Conservation (phyloP, 2,888 invertebrate species). For the Timandra comae region DNA sequence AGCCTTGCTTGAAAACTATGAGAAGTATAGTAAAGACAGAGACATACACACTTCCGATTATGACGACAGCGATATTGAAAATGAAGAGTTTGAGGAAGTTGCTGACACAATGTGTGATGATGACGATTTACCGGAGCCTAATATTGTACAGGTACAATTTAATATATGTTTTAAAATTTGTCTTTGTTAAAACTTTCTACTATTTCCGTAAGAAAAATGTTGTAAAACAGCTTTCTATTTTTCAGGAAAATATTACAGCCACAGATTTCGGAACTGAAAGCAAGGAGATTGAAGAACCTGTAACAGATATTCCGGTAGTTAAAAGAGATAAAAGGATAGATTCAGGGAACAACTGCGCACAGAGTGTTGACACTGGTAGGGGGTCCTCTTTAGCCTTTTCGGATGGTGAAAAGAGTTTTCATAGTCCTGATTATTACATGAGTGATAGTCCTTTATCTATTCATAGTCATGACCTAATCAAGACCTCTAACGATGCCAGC, state of each 20-base stretch:
- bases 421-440: conserved; percentile 49
- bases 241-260: neutral
- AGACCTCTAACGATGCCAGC: conserved; percentile 18
- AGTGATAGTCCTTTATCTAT: conserved; percentile 30
- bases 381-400: conserved; percentile 60
- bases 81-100: conserved; percentile 26
- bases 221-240: too few relatives aligned
- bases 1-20: conserved; percentile 30
- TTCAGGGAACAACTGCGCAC: conserved; percentile 28
- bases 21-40: conserved; percentile 19
- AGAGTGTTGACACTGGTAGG: conserved; percentile 57
- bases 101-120: conserved; percentile 6
- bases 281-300: too few relatives aligned
- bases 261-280: too few relatives aligned
- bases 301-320: too few relatives aligned
- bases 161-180: too few relatives aligned
- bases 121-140: conserved; percentile 6
- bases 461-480: conserved; percentile 21
- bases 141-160: conserved; percentile 13
- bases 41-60: conserved; percentile 7
- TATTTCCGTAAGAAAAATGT: too few relatives aligned
- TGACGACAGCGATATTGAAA: conserved; percentile 20
- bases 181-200: too few relatives aligned
- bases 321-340: neutral
- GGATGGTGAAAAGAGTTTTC: conserved; percentile 49